Conservation (phyloP, 2,888 invertebrate genomes). For the Drosophila robusta region DNA sequence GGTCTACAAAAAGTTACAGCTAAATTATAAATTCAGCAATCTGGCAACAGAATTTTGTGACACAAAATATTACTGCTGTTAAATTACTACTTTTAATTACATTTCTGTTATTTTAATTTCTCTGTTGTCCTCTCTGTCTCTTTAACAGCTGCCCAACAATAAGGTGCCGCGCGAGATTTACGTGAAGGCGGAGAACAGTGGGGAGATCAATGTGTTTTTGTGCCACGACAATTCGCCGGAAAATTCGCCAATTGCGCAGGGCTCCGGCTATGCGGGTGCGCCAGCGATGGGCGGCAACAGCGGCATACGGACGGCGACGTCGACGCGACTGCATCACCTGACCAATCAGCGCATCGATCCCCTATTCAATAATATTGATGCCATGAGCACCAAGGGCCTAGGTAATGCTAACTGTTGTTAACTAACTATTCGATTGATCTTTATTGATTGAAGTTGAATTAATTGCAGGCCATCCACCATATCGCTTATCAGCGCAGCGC, state of each 20-base stretch:
- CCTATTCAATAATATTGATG: conserved; percentile 87
- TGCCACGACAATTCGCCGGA: conserved; percentile 92
- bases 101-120: conserved; percentile 5
- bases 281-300: conserved; percentile 21
- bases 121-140: not conserved
- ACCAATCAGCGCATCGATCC: conserved; percentile 86
- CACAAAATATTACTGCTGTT: conserved; percentile 3
- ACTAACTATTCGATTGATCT: no score
- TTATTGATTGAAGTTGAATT: not conserved
- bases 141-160: conserved; percentile 88
- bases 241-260: conserved; percentile 83
- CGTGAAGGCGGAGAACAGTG: conserved; percentile 94
- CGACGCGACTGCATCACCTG: conserved; percentile 68
- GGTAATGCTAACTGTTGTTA: conserved; percentile 65
- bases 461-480: conserved; percentile 66
- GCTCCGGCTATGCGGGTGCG: conserved; percentile 46
- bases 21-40: conserved; percentile 1
- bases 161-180: conserved; percentile 92
- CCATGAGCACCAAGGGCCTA: conserved; percentile 85
- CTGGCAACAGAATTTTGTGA: conserved; percentile 9
- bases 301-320: conserved; percentile 68
- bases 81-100: not conserved
- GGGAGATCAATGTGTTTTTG: conserved; percentile 97
- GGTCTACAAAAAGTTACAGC: no score
- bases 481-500: conserved; percentile 84